These are phyloP conservation scores for Agonopterix arenella DNA, from an alignment of 2,888 invertebrate genomes.

Conservation along the genomic window DNA sequence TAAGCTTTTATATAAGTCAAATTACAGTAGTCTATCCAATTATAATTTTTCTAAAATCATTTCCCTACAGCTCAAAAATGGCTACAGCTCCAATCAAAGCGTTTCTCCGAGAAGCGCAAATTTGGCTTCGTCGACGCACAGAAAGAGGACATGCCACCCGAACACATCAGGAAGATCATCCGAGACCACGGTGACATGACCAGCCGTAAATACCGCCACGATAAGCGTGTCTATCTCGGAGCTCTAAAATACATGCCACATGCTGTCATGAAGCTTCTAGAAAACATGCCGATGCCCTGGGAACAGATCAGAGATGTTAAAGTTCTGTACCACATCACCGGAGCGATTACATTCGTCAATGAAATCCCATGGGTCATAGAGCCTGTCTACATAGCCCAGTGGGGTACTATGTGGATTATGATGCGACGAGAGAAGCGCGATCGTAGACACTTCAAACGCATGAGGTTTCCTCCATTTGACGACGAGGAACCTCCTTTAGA, in stretches of 20 bases:
- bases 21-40: too few species aligned
- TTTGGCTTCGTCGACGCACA: slow-evolving; percentile 99
- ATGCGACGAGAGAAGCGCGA: slow-evolving; percentile 99
- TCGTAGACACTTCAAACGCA: slow-evolving; percentile 98
- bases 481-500: slow-evolving; percentile 99
- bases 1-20: too few species aligned
- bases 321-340: slow-evolving; percentile 98
- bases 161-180: slow-evolving; percentile 99
- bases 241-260: slow-evolving; percentile 99
- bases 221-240: slow-evolving; percentile 98
- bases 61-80: slow-evolving; percentile 89
- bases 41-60: neutral
- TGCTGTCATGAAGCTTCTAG: slow-evolving; percentile 98
- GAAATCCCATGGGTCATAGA: slow-evolving; percentile 99
- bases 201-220: slow-evolving; percentile 98
- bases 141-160: slow-evolving; percentile 99
- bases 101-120: slow-evolving; percentile 98
- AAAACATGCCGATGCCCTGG: slow-evolving; percentile 99
- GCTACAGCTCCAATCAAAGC: slow-evolving; percentile 99
- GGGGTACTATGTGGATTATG: slow-evolving; percentile 99
- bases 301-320: slow-evolving; percentile 99
- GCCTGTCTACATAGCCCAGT: slow-evolving; percentile 99
- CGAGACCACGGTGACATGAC: slow-evolving; percentile 99
- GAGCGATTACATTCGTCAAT: slow-evolving; percentile 99
- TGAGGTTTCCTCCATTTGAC: slow-evolving; percentile 99